These are phyloP conservation scores for Macquaria australasica DNA, from an alignment of 2,113 vertebrate species.

Conservation along the genomic window DNA sequence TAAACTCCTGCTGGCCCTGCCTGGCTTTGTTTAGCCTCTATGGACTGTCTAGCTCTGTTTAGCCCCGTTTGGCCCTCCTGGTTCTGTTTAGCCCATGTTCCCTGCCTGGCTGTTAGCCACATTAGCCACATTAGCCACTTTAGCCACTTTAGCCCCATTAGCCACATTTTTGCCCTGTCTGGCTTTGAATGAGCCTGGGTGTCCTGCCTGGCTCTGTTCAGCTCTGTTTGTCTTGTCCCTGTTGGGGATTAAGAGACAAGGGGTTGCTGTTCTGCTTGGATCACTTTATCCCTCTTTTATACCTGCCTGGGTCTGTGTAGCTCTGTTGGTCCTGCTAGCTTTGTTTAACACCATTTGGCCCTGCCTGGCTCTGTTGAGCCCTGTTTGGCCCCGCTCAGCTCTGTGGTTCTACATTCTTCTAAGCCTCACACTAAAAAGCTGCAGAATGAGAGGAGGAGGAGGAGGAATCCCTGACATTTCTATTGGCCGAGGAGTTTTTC, in stretches of 20 bases:
- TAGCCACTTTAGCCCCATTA: background rate
- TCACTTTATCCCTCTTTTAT: constrained; percentile 1
- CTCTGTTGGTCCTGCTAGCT: too few species aligned
- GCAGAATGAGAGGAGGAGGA: constrained; percentile 50
- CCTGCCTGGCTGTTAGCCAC: background rate
- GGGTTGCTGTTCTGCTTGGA: background rate
- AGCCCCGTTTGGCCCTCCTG: too few species aligned
- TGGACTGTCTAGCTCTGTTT: too few species aligned
- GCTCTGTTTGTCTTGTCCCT: too few species aligned
- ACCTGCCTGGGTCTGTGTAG: background rate
- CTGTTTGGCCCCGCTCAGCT: background rate
- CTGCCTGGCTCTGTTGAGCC: background rate
- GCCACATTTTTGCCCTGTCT: background rate
- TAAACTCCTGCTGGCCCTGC: too few species aligned
- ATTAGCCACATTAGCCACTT: background rate
- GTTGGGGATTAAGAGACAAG: too few species aligned
- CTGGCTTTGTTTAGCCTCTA: too few species aligned
- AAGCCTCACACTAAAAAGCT: constrained; percentile 30
- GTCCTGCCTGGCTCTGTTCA: background rate
- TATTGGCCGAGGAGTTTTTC: constrained; percentile 60
- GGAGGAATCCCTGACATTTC: constrained; percentile 43
- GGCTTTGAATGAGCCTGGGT: too few species aligned
- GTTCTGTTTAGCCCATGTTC: background rate
- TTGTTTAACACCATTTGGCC: background rate
- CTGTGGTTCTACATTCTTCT: constrained; percentile 21